A percentile compares a stretch with the other conserved stretches of the same genome.
Conservation (phyloP, 2,113 vertebrate species). For the Cynopterus brachyotis region DNA sequence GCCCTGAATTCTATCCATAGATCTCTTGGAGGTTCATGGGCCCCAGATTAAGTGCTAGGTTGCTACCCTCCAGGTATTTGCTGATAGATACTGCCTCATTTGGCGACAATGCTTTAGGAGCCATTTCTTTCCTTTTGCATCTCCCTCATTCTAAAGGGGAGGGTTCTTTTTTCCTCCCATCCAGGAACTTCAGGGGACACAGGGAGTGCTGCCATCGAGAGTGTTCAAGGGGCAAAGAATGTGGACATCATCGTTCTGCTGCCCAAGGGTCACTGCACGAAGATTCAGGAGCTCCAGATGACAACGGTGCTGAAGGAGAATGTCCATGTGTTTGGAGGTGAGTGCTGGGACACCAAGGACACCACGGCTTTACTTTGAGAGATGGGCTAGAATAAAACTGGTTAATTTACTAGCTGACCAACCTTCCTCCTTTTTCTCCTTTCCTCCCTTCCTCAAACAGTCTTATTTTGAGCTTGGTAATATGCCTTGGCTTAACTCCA, state of each 20-base stretch:
- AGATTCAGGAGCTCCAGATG: conserved; percentile 95
- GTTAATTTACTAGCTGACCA: not conserved
- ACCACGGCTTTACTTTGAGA: rapidly evolving
- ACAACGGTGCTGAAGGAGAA: conserved; percentile 92
- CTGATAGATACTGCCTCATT: not conserved
- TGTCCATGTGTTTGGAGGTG: conserved; percentile 92
- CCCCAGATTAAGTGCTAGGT: not conserved
- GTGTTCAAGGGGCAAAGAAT: conserved; percentile 86
- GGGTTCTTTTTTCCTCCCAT: not conserved
- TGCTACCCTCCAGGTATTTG: not conserved
- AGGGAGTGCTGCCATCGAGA: conserved; percentile 92
- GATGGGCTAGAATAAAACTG: not conserved
- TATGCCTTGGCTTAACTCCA: not conserved
- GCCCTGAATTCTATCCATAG: not conserved
- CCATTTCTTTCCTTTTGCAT: not conserved
- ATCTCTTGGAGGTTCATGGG: not conserved
- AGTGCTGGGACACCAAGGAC: not conserved
- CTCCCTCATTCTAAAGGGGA: not conserved
- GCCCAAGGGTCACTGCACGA: conserved; percentile 88
- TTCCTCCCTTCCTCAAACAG: not conserved
- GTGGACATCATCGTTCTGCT: conserved; percentile 92
- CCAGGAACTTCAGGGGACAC: conserved; percentile 97
- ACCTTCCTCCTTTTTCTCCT: not conserved
- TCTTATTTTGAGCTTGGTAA: not conserved
- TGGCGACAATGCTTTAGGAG: not conserved